Conservation (phyloP, 2,797 vertebrate genomes). For the Darevskia nairensis region DNA sequence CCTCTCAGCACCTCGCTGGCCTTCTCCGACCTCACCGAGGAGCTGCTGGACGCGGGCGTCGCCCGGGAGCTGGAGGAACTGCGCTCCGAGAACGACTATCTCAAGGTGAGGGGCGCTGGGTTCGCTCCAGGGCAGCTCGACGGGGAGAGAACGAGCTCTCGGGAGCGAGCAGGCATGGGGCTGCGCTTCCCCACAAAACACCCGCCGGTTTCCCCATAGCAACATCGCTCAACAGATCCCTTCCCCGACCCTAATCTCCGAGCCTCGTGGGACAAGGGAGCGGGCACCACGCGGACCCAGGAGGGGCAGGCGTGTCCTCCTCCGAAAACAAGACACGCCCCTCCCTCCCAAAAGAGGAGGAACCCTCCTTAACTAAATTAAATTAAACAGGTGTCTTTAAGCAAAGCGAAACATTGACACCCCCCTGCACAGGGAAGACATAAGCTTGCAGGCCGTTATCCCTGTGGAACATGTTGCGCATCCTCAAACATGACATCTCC, state of each 20-base stretch:
- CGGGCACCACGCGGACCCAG: not conserved
- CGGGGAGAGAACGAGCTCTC: not conserved
- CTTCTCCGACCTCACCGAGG: slow-evolving; percentile 97
- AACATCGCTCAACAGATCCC: not conserved
- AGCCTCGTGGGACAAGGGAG: not conserved
- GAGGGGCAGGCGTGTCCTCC: not conserved
- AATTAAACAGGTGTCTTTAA: not conserved
- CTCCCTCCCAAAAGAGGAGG: too few relatives aligned
- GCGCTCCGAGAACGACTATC: slow-evolving; percentile 96
- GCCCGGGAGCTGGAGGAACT: slow-evolving; percentile 94
- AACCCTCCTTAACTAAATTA: not conserved
- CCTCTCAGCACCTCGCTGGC: slow-evolving; percentile 92
- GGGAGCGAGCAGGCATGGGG: not conserved
- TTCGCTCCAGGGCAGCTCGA: not conserved
- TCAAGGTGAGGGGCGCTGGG: slow-evolving; percentile 86
- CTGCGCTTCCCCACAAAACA: not conserved
- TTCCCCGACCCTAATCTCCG: not conserved
- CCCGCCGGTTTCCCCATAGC: not conserved
- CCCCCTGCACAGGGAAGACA: not conserved
- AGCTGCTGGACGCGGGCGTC: slow-evolving; percentile 92
- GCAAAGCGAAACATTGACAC: not conserved
- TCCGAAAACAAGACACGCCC: not conserved
- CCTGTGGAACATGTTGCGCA: not conserved
- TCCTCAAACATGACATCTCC: not conserved
- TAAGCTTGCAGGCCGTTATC: too few relatives aligned